Base-by-base conservation (phyloP, 2,797 vertebrate genomes). In the Pitangus sulphuratus region DNA sequence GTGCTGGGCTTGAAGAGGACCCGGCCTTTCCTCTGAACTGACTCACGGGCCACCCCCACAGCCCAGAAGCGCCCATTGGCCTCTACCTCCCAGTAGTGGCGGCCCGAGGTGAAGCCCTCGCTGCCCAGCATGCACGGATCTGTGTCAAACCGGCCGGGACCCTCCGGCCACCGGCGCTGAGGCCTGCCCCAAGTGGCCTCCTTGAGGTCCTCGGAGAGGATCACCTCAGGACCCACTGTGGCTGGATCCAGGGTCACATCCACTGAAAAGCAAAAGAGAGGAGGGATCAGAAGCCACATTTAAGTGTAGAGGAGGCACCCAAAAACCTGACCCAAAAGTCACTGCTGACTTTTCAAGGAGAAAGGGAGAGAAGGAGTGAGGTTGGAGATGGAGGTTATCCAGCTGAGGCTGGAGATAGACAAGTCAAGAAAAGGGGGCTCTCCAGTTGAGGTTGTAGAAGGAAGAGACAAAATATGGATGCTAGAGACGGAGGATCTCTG, bases 1-100 rank as follows among this genome's bases (percentile, higher is more conserved):
- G 84, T 0, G 28, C 8, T 82, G 45, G 95, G 92, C 15, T 95
- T 81, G 82, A 95, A 96, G 44, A 96, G 94, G 84, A 96, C 20
- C 0, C 70, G 61, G 6, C 92, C 92, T 7, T 94, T 94, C 70
- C 95, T 93, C 70, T 10, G 87, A 3, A 95, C 47, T 0, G 90
- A 95, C 57, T 96, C 95, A 0, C 26, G 33, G 57, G 94, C 95
- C 74, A 96, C 94, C 19, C 95, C 94, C 1, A 96, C 35, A 0
- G 94, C 44, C 95, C 95, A 96, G 87, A 96, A 95, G 21, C 90
- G 74, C 3, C 95, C 94, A 0, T 2, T 75, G 11, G 33, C 94
- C 44, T 91, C 74, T 65, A 95, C 61, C 75, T 96, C 95, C 95
- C 95, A 96, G 75, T 96, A 96, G 90, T 78, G 95, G 1, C 87